These are phyloP conservation scores for Spisula subtruncata DNA, from an alignment of 2,888 invertebrate genomes.

Conservation along the genomic window DNA sequence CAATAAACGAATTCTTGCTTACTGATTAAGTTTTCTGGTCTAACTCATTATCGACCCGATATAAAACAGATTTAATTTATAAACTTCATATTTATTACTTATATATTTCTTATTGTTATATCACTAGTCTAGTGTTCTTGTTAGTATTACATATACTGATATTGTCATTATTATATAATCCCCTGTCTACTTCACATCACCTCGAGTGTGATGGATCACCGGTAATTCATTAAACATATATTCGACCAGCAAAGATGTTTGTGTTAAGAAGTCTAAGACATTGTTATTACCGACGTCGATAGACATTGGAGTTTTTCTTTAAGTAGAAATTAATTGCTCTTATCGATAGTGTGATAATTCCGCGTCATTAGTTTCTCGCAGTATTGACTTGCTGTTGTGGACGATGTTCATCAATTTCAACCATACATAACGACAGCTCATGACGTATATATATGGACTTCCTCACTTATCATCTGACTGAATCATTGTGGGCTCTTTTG, in stretches of 20 bases:
- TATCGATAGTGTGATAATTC: not conserved
- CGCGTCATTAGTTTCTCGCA: not conserved
- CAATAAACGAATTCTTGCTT: no score
- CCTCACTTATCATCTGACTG: no score
- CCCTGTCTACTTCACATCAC: not conserved
- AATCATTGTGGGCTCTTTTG: no score
- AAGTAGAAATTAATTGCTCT: slow-evolving; percentile 24
- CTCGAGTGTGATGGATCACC: not conserved
- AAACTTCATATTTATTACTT: no score
- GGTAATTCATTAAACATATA: not conserved
- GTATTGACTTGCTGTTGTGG: not conserved
- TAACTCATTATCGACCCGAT: no score
- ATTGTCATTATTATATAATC: no score
- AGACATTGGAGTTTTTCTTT: not conserved
- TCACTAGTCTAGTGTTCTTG: no score
- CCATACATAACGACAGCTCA: not conserved
- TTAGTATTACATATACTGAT: no score
- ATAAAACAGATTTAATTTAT: no score
- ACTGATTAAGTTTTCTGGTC: no score
- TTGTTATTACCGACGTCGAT: not conserved
- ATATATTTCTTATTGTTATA: no score
- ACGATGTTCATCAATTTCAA: not conserved
- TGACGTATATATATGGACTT: not conserved
- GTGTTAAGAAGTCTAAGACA: not conserved
- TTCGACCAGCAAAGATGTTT: not conserved